phyloP scores from a whole-genome alignment of 2,888 invertebrate genomes.

The Branchipolynoe longqiensis region DNA sequence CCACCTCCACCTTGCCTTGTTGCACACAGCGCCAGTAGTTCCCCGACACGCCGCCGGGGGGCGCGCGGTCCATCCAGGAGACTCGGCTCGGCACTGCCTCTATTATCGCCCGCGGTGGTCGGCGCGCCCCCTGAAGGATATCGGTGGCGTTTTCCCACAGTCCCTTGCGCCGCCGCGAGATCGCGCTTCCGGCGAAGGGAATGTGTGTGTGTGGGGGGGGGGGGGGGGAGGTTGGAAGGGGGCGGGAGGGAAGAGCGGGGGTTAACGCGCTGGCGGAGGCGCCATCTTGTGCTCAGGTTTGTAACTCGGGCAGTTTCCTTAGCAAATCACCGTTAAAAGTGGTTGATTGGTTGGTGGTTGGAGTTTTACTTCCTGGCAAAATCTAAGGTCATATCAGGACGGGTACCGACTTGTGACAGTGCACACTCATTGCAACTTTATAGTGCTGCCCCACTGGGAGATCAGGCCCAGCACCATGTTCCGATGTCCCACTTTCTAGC shows the following conservation, averaged over 20 bases:
- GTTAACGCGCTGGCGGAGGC: not conserved
- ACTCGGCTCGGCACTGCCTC: not conserved
- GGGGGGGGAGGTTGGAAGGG: not conserved
- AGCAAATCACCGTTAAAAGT: too few relatives aligned
- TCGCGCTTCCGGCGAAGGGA: too few relatives aligned
- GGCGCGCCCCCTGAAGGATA: not conserved
- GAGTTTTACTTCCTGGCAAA: too few relatives aligned
- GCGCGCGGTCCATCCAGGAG: not conserved
- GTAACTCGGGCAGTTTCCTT: not conserved
- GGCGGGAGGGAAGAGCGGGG: not conserved
- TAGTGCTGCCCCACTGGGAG: too few relatives aligned
- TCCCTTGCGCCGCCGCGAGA: not conserved
- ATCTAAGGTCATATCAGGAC: too few relatives aligned
- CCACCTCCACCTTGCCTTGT: too few relatives aligned
- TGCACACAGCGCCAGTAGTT: not conserved
- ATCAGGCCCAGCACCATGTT: too few relatives aligned
- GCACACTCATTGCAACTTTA: too few relatives aligned
- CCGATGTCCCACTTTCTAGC: too few relatives aligned
- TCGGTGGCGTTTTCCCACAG: slow-evolving; percentile 26
- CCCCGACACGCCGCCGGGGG: not conserved
- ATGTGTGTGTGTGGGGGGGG: not conserved
- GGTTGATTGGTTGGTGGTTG: too few relatives aligned
- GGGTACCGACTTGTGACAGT: too few relatives aligned
- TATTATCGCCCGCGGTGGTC: slow-evolving; percentile 22
- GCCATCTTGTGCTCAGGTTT: not conserved